phyloP scores from a whole-genome alignment of 2,797 vertebrate species.

The Adrianichthys oophorus region DNA sequence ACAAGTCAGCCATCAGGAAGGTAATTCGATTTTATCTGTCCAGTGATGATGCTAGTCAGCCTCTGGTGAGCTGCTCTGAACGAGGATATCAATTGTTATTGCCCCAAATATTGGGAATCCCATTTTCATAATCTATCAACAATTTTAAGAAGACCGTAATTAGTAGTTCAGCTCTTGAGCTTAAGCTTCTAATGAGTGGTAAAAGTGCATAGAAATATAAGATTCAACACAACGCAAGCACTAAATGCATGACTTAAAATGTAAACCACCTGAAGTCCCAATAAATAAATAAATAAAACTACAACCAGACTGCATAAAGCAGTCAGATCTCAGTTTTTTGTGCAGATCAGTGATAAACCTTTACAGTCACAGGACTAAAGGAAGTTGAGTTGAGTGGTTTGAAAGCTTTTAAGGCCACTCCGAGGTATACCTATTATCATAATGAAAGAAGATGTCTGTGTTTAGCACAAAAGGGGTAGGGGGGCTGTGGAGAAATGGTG shows the following conservation, averaged over 20 bases:
- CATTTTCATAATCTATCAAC: constrained; percentile 14
- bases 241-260: constrained; percentile 7
- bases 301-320: neutral
- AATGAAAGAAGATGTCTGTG: constrained; percentile 56
- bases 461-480: constrained; percentile 52
- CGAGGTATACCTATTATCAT: constrained; percentile 50
- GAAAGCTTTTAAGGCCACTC: constrained; percentile 37
- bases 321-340: constrained; percentile 17
- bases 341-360: constrained; percentile 28
- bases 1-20: constrained; percentile 55
- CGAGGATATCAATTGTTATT: constrained; percentile 32
- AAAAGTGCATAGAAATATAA: constrained; percentile 14
- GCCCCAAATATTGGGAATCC: constrained; percentile 30
- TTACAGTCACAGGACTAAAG: constrained; percentile 22
- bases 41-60: constrained; percentile 53
- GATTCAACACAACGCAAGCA: neutral
- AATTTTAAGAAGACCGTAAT: constrained; percentile 6
- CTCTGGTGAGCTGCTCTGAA: constrained; percentile 36
- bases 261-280: too few relatives aligned
- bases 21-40: constrained; percentile 67
- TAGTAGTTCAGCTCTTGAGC: constrained; percentile 14
- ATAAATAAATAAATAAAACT: too few relatives aligned
- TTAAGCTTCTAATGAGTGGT: constrained; percentile 18
- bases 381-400: constrained; percentile 20
- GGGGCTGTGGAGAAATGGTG: constrained; percentile 33